Base-by-base conservation (phyloP, 2,113 vertebrate species). In the Clarias batrachus region DNA sequence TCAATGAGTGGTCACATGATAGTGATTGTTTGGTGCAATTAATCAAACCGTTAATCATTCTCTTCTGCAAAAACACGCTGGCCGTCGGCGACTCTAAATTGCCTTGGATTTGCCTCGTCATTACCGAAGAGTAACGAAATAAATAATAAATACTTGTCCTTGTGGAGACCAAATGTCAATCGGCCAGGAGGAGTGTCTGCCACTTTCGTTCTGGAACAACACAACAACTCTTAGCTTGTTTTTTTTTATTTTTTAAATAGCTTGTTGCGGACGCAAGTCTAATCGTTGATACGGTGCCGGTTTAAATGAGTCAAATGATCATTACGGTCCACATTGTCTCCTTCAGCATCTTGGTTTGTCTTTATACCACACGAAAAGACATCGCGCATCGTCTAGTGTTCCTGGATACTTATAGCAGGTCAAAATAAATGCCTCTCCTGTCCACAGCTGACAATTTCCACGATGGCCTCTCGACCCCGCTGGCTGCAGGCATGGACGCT, bases 401-500 rank as follows among this genome's bases (percentile, higher is more conserved):
- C 71, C 21, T 25, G 70, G 21, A 41, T 41, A 48, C 71, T 25
- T 21, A 54, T 27, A 52, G 48, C 10, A n/a, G 25, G 27, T 19
- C 9, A 25, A 17, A n/a, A 41, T 33, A n/a, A 10, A 86, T 81
- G 2, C 14, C 52, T 70, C 57, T 33, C 17, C 8, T 17, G 8
- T 78, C n/a, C 48, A 56, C 87, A 99, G 98, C 95, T 66, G 97
- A 99, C 88, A 96, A 99, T 86, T 96, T 99, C 84, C 97, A 96
- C 66, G 97, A 99, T 87, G 96, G 97, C 89, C 94, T 98, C 13
- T 97, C 97, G 87, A 95, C 96, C 88, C 96, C 97, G 0, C 97
- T 98, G 79, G 95, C 97, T 0, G 97, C 96, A 52, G 98, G 97
- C 0, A 96, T 96, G 96, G 97, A 98, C 74, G 97, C 97, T 3